Percentiles rank a stretch among this genome's conserved stretches.
Evolutionary conservation across 2,113 vertebrate genomes (phyloP).

Genomic region (Calypte anna): DNA sequence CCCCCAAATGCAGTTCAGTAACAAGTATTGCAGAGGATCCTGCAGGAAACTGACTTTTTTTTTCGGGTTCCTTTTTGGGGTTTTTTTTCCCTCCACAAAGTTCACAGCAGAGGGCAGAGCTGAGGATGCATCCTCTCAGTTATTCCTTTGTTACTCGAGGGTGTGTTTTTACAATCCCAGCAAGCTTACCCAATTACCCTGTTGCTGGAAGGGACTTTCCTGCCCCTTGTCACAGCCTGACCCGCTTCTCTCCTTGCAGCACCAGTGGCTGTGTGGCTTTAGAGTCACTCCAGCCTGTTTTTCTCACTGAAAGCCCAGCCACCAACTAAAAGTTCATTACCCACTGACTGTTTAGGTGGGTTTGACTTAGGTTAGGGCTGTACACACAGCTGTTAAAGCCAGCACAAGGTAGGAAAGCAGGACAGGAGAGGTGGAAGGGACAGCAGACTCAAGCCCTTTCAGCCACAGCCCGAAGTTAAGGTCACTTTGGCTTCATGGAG

Average conservation of each 20-base stretch:
- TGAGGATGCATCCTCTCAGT: neutral
- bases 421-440: neutral
- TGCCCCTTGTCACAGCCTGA: slow-evolving; percentile 18
- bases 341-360: neutral
- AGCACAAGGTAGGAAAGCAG: neutral
- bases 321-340: neutral
- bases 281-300: slow-evolving; percentile 10
- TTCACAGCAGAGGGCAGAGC: neutral
- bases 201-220: slow-evolving; percentile 12
- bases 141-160: neutral
- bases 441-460: neutral
- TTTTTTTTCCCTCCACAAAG: neutral
- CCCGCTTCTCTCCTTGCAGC: neutral
- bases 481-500: neutral
- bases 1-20: neutral
- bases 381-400: fast-evolving
- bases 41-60: neutral
- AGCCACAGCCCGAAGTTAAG: neutral
- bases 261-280: neutral
- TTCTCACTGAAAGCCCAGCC: neutral
- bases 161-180: neutral
- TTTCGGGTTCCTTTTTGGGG: too few species aligned
- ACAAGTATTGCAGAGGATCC: neutral
- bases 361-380: neutral
- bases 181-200: neutral